phyloP scores from a whole-genome alignment of 1,140 invertebrate species.

The Sycobia sp. region DNA sequence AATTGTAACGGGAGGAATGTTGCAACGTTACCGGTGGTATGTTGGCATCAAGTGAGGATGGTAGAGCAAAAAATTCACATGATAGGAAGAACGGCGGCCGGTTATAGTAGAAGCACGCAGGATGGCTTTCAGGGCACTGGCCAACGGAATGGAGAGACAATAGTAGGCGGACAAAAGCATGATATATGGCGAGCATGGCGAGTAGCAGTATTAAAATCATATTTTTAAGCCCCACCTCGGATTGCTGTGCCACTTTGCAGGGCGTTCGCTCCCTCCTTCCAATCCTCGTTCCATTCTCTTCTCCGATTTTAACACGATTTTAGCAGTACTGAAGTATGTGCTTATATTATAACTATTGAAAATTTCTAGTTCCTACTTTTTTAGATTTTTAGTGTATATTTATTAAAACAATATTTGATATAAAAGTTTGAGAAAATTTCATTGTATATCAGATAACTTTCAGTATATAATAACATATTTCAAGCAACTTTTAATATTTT shows the following conservation, averaged over 20 bases:
- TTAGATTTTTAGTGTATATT: no score
- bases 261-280: neutral
- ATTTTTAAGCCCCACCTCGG: conserved; percentile 52
- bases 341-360: no score
- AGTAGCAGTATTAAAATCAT: conserved; percentile 59
- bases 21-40: neutral
- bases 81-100: neutral
- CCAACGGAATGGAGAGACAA: conserved; percentile 54
- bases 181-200: conserved; percentile 53
- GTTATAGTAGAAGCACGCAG: neutral
- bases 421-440: no score
- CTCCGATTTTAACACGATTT: neutral
- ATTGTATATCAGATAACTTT: no score
- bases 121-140: conserved; percentile 37
- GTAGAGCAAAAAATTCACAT: no score
- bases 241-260: conserved; percentile 8
- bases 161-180: conserved; percentile 59
- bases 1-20: conserved; percentile 15
- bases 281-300: neutral
- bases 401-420: no score
- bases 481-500: no score
- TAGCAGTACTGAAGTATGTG: neutral
- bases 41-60: conserved; percentile 1
- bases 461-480: no score
- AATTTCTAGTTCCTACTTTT: no score